These are phyloP conservation scores for Mungos mungo DNA, from an alignment of 2,113 vertebrate genomes.

Conservation along the genomic window DNA sequence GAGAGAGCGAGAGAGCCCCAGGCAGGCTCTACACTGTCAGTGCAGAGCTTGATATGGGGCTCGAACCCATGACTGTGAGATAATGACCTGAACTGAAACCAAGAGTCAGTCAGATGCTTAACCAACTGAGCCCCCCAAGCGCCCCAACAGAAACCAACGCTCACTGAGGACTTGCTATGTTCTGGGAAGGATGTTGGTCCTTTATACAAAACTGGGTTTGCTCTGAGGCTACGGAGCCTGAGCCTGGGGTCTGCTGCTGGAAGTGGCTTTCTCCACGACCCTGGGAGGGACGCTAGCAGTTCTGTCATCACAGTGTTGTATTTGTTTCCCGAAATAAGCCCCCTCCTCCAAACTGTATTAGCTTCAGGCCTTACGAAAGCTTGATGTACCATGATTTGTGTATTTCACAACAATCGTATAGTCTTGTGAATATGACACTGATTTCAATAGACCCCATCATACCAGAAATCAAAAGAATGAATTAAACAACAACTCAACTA, in stretches of 20 bases:
- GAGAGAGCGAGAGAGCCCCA: no score
- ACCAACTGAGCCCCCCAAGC: no score
- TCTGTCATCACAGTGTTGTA: background rate
- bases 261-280: background rate
- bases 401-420: background rate
- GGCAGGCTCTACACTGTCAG: no score
- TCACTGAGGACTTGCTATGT: background rate
- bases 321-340: background rate
- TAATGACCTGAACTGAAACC: no score
- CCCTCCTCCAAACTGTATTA: background rate
- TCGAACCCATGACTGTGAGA: no score
- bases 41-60: no score
- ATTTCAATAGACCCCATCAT: fast-evolving
- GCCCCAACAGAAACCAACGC: background rate
- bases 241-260: fast-evolving
- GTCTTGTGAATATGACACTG: background rate
- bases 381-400: fast-evolving
- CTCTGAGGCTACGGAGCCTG: fast-evolving
- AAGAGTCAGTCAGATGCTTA: no score
- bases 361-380: background rate
- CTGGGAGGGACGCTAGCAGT: background rate
- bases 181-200: fast-evolving
- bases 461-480: background rate
- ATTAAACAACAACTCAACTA: background rate
- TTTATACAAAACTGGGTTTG: background rate